These are phyloP conservation scores for Drosophila virilis DNA, from an alignment of 1,140 invertebrate genomes.

Conservation along the genomic window DNA sequence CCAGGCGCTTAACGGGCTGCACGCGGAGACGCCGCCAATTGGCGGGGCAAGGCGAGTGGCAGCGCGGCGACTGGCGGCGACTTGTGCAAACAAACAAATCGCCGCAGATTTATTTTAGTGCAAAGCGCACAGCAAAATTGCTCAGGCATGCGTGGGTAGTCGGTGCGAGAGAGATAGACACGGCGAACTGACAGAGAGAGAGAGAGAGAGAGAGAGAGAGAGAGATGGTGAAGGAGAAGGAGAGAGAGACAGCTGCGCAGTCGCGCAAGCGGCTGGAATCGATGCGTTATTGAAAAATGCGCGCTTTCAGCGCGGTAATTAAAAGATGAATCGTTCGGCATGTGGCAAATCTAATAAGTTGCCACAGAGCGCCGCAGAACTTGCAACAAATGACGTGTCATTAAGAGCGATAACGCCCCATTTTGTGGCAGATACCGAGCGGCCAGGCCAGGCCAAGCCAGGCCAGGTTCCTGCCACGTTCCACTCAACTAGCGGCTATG, in stretches of 20 bases:
- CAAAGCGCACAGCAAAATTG: slow-evolving; percentile 75
- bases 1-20: slow-evolving; percentile 64
- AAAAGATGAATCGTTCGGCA: slow-evolving; percentile 83
- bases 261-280: slow-evolving; percentile 37
- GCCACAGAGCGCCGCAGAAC: slow-evolving; percentile 21
- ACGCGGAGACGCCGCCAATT: neutral
- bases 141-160: slow-evolving; percentile 70
- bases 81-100: slow-evolving; percentile 82
- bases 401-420: slow-evolving; percentile 82
- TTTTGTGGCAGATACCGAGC: slow-evolving; percentile 56
- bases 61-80: slow-evolving; percentile 44
- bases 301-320: slow-evolving; percentile 83
- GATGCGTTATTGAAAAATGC: slow-evolving; percentile 73
- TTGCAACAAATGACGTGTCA: slow-evolving; percentile 79
- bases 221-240: neutral
- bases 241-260: slow-evolving; percentile 25
- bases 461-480: slow-evolving; percentile 3
- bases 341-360: slow-evolving; percentile 67
- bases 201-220: neutral
- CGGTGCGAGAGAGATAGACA: slow-evolving; percentile 17
- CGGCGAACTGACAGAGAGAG: neutral
- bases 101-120: slow-evolving; percentile 80
- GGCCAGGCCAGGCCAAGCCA: slow-evolving; percentile 1
- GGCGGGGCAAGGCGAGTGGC: neutral
- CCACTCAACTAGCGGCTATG: slow-evolving; percentile 48